Evolutionary conservation across 2,888 invertebrate species (phyloP), one percentile per base, ranked within the genome.

Genomic region (Tanypteryx hageni): DNA sequence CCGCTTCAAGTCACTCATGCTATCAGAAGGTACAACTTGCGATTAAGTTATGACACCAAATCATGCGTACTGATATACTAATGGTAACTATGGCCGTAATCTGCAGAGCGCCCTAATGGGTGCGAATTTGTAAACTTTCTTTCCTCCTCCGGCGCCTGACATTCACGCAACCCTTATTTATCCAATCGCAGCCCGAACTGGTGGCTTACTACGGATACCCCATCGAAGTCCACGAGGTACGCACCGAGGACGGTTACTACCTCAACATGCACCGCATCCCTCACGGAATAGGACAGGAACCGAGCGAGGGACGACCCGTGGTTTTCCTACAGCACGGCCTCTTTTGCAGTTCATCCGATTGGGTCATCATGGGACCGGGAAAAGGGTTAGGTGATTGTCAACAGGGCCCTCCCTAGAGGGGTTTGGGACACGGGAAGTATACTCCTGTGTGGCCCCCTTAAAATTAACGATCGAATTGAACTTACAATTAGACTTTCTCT

Each of bases 241-340:
- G 95, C 8, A 98, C 98, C 0, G 94, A 95, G 4, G 98, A 98
- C 95, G 98, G 97, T 0, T 98, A 98, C 94, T 96, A 98, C n/a
- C 95, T 98, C 93, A 96, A 96, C 93, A 93, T 98, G 94, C 98
- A 98, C 94, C 96, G 98, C 83, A 97, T 98, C 83, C 96, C 96
- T 0, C 95, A 95, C 0, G 95, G 95, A 0, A 94, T 94, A 14
- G 95, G 95, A 93, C 94, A 83, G 81, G 57, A 96, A 96, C 0
- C 96, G 96, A 56, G 96, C 96, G 0, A 95, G 95, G 7, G 95
- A n/a, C 96, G 95, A 93, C 96, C 96, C 0, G 95, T 96, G 0
- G 96, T 97, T 0, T 95, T 97, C 18, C 91, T 97, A 57, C 96
- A 97, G 94, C 97, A 97, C 93, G 97, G 98, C 0, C 95, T 98